A percentile compares a stretch with the other conserved stretches of the same genome.
phyloP scores from a whole-genome alignment of 1,140 invertebrate species.

The Catajapyx aquilonaris region DNA sequence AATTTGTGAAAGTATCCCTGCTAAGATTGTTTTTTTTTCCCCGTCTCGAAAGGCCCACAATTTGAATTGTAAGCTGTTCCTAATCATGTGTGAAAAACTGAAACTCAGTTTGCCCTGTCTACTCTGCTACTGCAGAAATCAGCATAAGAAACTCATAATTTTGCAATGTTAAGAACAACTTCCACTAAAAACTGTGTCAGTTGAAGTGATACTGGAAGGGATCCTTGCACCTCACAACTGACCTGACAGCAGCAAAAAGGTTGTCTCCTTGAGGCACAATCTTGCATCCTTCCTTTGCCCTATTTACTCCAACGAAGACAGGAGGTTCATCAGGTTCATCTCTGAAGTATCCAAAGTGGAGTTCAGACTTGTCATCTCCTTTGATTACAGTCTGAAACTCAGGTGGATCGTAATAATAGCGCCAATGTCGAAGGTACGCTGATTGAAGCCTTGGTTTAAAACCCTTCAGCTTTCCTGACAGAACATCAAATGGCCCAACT shows the following conservation, averaged over 20 bases:
- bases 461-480: conserved; percentile 38
- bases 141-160: too few species aligned
- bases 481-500: conserved; percentile 71
- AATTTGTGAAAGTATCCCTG: too few species aligned
- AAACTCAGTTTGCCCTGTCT: too few species aligned
- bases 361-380: conserved; percentile 39
- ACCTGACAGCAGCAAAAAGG: conserved; percentile 67
- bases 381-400: conserved; percentile 64
- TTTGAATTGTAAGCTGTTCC: too few species aligned
- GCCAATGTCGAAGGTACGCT: conserved; percentile 58
- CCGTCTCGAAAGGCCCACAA: too few species aligned
- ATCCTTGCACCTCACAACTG: too few species aligned
- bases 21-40: too few species aligned
- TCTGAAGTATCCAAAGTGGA: conserved; percentile 76
- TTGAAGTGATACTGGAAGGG: too few species aligned
- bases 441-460: conserved; percentile 30
- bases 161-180: too few species aligned
- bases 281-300: conserved; percentile 36
- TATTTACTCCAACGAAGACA: conserved; percentile 53
- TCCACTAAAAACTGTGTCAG: too few species aligned
- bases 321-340: conserved; percentile 55
- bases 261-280: conserved; percentile 55
- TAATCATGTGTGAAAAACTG: too few species aligned
- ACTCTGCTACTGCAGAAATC: too few species aligned
- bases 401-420: conserved; percentile 83